phyloP scores from a whole-genome alignment of 2,797 vertebrate genomes.

The Nothura maculosa region DNA sequence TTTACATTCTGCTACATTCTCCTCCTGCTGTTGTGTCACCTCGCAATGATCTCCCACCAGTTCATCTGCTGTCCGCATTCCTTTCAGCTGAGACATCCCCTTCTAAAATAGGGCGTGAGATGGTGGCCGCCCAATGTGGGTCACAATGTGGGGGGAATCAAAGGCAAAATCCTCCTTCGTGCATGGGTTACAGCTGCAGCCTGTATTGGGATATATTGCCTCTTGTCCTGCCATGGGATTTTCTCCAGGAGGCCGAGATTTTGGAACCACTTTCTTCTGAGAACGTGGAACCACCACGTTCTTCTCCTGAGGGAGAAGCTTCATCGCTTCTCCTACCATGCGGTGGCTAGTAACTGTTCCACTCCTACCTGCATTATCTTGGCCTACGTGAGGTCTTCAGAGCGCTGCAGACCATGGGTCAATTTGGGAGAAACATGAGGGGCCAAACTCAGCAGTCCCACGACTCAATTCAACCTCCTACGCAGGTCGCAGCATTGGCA shows the following conservation, averaged over 20 bases:
- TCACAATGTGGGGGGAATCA: not conserved
- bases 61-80: not conserved
- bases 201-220: not conserved
- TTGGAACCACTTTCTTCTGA: not conserved
- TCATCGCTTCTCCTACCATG: not conserved
- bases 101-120: not conserved
- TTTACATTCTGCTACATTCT: not conserved
- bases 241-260: not conserved
- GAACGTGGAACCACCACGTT: rapidly evolving
- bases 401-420: rapidly evolving
- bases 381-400: rapidly evolving
- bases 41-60: not conserved
- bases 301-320: not conserved
- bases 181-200: not conserved
- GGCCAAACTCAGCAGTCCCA: rapidly evolving
- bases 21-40: conserved; percentile 1
- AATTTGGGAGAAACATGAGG: not conserved
- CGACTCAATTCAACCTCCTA: not conserved
- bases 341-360: not conserved
- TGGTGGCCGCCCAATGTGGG: not conserved
- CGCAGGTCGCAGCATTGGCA: not conserved
- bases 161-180: not conserved
- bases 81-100: not conserved
- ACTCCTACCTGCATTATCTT: not conserved
- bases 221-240: not conserved